Evolutionary conservation across 2,888 invertebrate species (phyloP).

Genomic region (Drosophila meridionalis): DNA sequence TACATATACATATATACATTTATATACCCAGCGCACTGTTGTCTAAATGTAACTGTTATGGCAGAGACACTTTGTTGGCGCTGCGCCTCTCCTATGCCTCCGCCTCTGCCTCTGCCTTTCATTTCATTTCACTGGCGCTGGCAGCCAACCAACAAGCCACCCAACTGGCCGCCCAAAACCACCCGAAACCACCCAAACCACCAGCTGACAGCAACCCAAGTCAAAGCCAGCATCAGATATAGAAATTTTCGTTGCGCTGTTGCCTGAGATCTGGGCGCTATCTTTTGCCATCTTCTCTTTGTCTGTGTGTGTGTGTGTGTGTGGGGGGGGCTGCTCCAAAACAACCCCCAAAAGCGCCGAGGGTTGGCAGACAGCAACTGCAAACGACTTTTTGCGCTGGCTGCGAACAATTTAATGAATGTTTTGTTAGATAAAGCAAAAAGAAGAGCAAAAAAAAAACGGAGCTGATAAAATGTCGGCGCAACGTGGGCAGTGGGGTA

Average conservation of each 20-base stretch:
- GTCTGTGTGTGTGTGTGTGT: slow-evolving; percentile 25
- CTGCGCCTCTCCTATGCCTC: slow-evolving; percentile 23
- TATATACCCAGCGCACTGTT: slow-evolving; percentile 14
- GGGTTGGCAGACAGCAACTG: slow-evolving; percentile 58
- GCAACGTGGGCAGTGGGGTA: slow-evolving; percentile 47
- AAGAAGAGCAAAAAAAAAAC: slow-evolving; percentile 44
- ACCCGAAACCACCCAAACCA: slow-evolving; percentile 11
- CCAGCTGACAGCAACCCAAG: slow-evolving; percentile 52
- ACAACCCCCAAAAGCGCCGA: slow-evolving; percentile 71
- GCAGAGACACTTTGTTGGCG: slow-evolving; percentile 61
- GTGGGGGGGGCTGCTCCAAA: slow-evolving; percentile 64
- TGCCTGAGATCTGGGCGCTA: slow-evolving; percentile 68
- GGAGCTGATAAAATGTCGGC: slow-evolving; percentile 61
- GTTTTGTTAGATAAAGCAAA: slow-evolving; percentile 74
- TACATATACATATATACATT: slow-evolving; percentile 21
- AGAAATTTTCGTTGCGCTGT: slow-evolving; percentile 74
- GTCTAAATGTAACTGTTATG: slow-evolving; percentile 72
- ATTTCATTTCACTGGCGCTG: slow-evolving; percentile 37
- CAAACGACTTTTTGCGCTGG: slow-evolving; percentile 50
- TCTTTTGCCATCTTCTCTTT: slow-evolving; percentile 75
- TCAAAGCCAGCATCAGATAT: slow-evolving; percentile 75
- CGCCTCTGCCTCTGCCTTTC: neutral
- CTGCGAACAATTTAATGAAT: slow-evolving; percentile 77
- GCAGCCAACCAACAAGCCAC: slow-evolving; percentile 27
- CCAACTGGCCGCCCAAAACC: slow-evolving; percentile 2